These are phyloP conservation scores for Piaya cayana DNA, from an alignment of 2,113 vertebrate species.

Conservation along the genomic window DNA sequence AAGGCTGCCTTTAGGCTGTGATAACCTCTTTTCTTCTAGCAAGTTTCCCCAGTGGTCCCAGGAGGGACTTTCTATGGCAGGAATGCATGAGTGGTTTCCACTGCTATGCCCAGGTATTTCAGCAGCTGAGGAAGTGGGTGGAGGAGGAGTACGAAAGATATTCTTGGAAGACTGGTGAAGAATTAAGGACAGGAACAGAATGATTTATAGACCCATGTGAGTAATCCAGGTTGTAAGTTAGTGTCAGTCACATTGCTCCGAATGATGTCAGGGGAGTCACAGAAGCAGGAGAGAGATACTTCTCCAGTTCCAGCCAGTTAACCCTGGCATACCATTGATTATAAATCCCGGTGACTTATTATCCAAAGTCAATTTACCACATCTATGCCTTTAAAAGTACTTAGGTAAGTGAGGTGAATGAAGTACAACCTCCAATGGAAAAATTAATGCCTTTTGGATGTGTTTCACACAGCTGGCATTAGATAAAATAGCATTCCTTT, in stretches of 20 bases:
- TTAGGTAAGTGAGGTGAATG: not conserved
- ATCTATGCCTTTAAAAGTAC: not conserved
- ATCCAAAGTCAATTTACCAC: not conserved
- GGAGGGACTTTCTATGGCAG: not conserved
- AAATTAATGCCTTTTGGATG: not conserved
- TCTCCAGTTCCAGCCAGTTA: not conserved
- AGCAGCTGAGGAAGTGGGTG: not conserved
- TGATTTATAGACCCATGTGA: rapidly evolving
- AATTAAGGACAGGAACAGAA: not conserved
- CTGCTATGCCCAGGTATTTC: not conserved
- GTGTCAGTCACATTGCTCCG: not conserved
- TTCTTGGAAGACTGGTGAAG: not conserved
- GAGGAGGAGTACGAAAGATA: not conserved
- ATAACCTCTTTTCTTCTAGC: not conserved
- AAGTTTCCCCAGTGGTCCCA: not conserved
- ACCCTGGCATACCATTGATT: not conserved
- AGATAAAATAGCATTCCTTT: not conserved
- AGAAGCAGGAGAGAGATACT: not conserved
- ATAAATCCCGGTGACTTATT: not conserved
- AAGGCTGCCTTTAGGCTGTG: not conserved
- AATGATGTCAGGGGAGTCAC: not conserved
- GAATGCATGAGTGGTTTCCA: not conserved
- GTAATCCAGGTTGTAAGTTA: not conserved
- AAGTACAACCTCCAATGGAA: not conserved
- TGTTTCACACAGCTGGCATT: not conserved